phyloP scores from a whole-genome alignment of 2,888 invertebrate species.

The Sinotaia quadrata region DNA sequence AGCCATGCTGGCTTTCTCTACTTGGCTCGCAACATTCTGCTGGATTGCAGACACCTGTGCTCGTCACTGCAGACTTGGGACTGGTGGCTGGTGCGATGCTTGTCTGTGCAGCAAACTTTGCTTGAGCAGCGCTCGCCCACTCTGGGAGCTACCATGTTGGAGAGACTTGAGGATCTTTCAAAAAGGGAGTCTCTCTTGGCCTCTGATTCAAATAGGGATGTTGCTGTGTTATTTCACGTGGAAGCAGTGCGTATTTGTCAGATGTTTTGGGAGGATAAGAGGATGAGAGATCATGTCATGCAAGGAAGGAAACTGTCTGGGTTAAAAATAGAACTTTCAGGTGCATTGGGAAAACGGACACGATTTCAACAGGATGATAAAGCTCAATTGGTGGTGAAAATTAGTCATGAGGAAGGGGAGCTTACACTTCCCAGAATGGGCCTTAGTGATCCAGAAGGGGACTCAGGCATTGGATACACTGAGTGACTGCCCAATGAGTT shows the following conservation, averaged over 20 bases:
- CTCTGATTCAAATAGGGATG: constrained; percentile 51
- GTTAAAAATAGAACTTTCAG: constrained; percentile 81
- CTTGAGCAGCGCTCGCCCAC: constrained; percentile 82
- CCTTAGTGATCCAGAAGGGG: too few relatives aligned
- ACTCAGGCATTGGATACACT: too few relatives aligned
- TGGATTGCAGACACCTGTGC: constrained; percentile 46
- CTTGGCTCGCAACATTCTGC: constrained; percentile 64
- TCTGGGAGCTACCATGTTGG: constrained; percentile 55
- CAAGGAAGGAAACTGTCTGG: constrained; percentile 79
- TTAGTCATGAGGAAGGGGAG: too few relatives aligned
- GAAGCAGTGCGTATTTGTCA: constrained; percentile 81
- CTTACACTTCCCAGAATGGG: too few relatives aligned
- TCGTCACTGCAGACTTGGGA: constrained; percentile 71
- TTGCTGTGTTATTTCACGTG: constrained; percentile 73
- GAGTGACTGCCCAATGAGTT: too few relatives aligned
- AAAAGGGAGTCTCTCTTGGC: constrained; percentile 51
- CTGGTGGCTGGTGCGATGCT: constrained; percentile 85
- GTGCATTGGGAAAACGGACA: too few relatives aligned
- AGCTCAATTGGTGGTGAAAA: too few relatives aligned
- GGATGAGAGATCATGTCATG: constrained; percentile 80
- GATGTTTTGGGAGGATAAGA: constrained; percentile 82
- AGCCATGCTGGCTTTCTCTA: constrained; percentile 74
- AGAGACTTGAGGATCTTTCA: constrained; percentile 53
- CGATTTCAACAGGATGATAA: too few relatives aligned
- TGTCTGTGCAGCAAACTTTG: constrained; percentile 83